A percentile compares a stretch with the other conserved stretches of the same genome.
phyloP scores from a whole-genome alignment of 2,888 invertebrate species.

The Willowsia nigromaculata region DNA sequence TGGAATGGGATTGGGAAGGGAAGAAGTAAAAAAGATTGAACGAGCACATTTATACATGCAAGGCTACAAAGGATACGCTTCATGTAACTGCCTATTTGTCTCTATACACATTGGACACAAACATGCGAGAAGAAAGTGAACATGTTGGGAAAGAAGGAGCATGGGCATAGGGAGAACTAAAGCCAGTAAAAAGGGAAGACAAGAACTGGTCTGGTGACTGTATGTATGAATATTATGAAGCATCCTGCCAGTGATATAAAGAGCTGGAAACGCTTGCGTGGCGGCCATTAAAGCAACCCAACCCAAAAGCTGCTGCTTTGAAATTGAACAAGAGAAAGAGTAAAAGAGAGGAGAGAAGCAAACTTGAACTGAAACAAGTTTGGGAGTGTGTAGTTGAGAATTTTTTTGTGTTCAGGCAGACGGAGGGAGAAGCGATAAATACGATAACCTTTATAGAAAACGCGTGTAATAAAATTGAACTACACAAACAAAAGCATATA shows the following conservation, averaged over 20 bases:
- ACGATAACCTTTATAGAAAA: constrained; percentile 42
- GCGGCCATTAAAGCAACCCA: constrained; percentile 77
- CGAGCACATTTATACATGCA: constrained; percentile 14
- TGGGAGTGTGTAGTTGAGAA: constrained; percentile 5
- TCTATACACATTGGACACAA: no score
- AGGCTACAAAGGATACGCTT: no score
- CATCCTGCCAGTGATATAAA: constrained; percentile 62
- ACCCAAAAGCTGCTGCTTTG: constrained; percentile 45
- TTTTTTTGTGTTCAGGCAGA: background rate
- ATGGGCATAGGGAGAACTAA: constrained; percentile 57
- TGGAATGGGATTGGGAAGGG: constrained; percentile 34
- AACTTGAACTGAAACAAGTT: constrained; percentile 33
- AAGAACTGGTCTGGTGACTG: constrained; percentile 14
- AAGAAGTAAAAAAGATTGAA: constrained; percentile 12
- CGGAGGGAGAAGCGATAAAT: constrained; percentile 26
- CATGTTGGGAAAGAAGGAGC: constrained; percentile 23
- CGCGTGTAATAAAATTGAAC: constrained; percentile 1
- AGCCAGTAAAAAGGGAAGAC: constrained; percentile 1
- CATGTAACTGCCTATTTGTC: no score
- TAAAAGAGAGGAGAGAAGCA: background rate
- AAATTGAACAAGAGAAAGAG: constrained; percentile 51
- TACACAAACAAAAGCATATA: background rate
- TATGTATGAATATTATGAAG: background rate
- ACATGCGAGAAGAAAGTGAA: no score
- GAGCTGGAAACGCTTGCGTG: constrained; percentile 78